Conservation (phyloP, 2,113 vertebrate species). For the Myotis yumanensis region DNA sequence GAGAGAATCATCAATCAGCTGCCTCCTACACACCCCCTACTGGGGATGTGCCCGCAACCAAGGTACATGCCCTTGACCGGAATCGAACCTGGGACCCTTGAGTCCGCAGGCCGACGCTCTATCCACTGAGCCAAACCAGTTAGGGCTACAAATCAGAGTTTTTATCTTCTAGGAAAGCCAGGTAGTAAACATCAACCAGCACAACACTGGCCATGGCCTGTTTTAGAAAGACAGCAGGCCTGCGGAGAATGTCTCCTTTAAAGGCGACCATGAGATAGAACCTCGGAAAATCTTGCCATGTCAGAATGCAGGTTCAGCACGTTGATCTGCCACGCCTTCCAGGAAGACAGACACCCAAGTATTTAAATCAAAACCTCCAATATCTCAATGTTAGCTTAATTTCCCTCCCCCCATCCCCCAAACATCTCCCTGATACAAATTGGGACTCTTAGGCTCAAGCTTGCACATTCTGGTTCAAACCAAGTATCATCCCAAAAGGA, state of each 20-base stretch:
- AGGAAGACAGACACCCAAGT: neutral
- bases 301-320: neutral
- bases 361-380: neutral
- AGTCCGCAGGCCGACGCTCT: too few relatives aligned
- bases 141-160: neutral
- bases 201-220: neutral
- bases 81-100: too few relatives aligned
- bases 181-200: neutral
- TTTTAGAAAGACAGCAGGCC: neutral
- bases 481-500: neutral
- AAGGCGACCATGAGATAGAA: neutral
- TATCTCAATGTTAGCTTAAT: neutral
- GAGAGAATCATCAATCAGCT: too few relatives aligned
- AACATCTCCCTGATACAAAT: neutral
- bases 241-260: neutral
- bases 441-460: neutral
- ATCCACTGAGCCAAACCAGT: too few relatives aligned
- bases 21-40: too few relatives aligned
- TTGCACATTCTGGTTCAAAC: neutral
- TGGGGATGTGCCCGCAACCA: too few relatives aligned
- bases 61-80: too few relatives aligned
- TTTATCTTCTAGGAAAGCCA: neutral
- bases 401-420: too few relatives aligned
- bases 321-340: neutral
- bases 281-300: neutral